A percentile compares a stretch with the other conserved stretches of the same genome.
phyloP scores from a whole-genome alignment of 1,140 invertebrate species.

The Rhagoletis pomonella region DNA sequence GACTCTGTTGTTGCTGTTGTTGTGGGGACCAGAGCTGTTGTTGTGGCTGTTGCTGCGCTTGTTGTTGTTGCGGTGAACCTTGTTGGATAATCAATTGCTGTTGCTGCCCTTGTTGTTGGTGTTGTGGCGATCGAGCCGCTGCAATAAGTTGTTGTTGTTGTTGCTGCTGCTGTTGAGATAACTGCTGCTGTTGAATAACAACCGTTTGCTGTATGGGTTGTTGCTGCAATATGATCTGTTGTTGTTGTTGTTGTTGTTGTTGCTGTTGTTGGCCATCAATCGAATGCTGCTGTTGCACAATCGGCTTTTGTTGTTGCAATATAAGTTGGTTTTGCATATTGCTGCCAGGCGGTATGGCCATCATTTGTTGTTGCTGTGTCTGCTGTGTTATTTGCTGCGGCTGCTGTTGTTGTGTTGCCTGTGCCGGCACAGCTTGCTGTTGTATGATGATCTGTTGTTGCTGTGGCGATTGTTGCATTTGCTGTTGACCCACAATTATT shows the following conservation, averaged over 20 bases:
- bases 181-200: conserved; percentile 66
- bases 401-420: conserved; percentile 56
- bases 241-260: conserved; percentile 59
- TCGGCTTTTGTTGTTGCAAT: conserved; percentile 57
- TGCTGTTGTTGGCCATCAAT: conserved; percentile 60
- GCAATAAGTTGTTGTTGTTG: conserved; percentile 62
- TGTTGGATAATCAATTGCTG: conserved; percentile 52
- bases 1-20: conserved; percentile 52
- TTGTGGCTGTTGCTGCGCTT: conserved; percentile 52
- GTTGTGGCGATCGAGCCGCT: conserved; percentile 59
- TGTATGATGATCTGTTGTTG: conserved; percentile 66
- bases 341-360: conserved; percentile 40
- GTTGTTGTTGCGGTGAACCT: conserved; percentile 60
- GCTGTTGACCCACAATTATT: conserved; percentile 41
- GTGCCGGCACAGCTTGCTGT: conserved; percentile 59
- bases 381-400: conserved; percentile 55
- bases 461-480: conserved; percentile 62
- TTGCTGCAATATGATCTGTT: conserved; percentile 68
- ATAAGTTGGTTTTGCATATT: conserved; percentile 47
- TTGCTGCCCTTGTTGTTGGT: conserved; percentile 8
- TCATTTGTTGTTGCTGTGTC: conserved; percentile 55
- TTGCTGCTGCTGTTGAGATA: conserved; percentile 59
- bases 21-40: conserved; percentile 54
- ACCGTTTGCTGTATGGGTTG: conserved; percentile 66
- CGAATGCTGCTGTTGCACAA: conserved; percentile 58